phyloP scores from a whole-genome alignment of 2,113 vertebrate species.

The Chaenocephalus aceratus region DNA sequence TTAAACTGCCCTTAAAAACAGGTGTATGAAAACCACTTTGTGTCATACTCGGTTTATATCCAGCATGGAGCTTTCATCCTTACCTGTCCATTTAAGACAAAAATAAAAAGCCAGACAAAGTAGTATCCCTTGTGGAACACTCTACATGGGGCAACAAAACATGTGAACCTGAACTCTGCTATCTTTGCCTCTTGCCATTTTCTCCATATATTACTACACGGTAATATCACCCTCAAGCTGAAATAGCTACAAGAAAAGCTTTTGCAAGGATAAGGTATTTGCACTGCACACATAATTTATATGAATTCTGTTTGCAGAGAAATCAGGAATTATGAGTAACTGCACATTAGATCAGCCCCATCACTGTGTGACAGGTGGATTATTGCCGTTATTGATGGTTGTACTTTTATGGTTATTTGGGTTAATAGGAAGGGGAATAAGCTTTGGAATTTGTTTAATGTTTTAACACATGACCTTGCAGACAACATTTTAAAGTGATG shows the following conservation, averaged over 20 bases:
- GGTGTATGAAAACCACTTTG: not conserved
- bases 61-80: not conserved
- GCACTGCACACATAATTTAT: not conserved
- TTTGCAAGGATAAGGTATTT: not conserved
- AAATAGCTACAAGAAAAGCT: constrained; percentile 11
- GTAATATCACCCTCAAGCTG: not conserved
- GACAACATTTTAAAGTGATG: constrained; percentile 39
- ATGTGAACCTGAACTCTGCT: not conserved
- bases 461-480: constrained; percentile 40
- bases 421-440: constrained; percentile 41
- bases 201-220: not conserved
- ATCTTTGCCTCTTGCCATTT: not conserved
- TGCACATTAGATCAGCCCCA: constrained; percentile 4
- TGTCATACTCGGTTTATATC: not conserved
- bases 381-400: constrained; percentile 15
- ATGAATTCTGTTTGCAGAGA: constrained; percentile 16
- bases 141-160: not conserved
- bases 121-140: not conserved
- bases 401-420: constrained; percentile 40
- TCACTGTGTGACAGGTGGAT: not conserved
- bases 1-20: not conserved
- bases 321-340: constrained; percentile 1
- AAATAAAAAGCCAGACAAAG: constrained; percentile 9
- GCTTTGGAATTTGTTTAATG: constrained; percentile 11
- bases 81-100: not conserved